Evolutionary conservation across 2,797 vertebrate species (phyloP).

Genomic region (Sebastes elongatus): DNA sequence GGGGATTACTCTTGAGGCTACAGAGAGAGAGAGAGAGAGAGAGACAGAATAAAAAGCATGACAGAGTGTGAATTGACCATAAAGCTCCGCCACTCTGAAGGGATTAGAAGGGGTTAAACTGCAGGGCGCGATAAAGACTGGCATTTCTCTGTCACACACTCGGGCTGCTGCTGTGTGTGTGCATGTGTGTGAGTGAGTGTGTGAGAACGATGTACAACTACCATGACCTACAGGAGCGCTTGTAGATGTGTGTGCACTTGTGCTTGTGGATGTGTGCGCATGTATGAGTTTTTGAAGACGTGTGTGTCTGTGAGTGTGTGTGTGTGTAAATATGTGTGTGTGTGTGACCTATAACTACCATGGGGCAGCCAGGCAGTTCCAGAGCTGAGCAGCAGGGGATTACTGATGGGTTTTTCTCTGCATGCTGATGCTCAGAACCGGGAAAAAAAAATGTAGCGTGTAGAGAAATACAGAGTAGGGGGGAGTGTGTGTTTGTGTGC

Average conservation of each 20-base stretch:
- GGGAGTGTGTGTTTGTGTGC: constrained; percentile 6
- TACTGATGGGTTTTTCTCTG: constrained; percentile 67
- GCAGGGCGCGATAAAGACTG: constrained; percentile 52
- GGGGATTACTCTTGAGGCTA: constrained; percentile 60
- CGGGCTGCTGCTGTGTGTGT: constrained; percentile 22
- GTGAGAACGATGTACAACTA: constrained; percentile 12
- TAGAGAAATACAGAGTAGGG: constrained; percentile 31
- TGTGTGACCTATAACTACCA: constrained; percentile 58
- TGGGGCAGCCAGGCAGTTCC: constrained; percentile 54
- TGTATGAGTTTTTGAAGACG: not conserved
- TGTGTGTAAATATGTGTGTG: not conserved
- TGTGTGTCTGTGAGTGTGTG: not conserved
- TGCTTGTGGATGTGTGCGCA: not conserved
- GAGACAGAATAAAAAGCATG: constrained; percentile 48
- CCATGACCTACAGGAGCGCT: constrained; percentile 25
- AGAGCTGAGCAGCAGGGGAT: constrained; percentile 63
- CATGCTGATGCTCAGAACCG: constrained; percentile 56
- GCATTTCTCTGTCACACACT: constrained; percentile 51
- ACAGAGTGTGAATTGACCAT: constrained; percentile 70
- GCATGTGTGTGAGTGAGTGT: not conserved
- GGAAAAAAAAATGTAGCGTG: constrained; percentile 1
- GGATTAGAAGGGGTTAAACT: constrained; percentile 79
- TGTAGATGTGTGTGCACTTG: not conserved
- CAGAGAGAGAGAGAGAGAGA: constrained; percentile 4
- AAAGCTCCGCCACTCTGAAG: constrained; percentile 63